These are phyloP conservation scores for Brachyptera putata DNA, from an alignment of 2,888 invertebrate genomes.

Conservation along the genomic window DNA sequence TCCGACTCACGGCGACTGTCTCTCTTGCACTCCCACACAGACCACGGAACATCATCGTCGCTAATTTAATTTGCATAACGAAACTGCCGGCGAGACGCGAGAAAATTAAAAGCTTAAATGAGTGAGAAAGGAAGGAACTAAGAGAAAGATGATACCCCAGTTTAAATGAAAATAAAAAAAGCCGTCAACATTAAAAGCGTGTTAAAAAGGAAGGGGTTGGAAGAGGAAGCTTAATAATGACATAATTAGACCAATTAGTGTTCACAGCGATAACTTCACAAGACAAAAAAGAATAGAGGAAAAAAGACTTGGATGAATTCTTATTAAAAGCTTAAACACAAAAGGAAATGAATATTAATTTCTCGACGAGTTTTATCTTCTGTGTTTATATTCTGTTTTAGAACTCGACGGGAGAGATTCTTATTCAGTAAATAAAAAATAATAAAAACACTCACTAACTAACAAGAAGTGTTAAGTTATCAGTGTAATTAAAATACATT, in stretches of 20 bases:
- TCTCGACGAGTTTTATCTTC: too few relatives aligned
- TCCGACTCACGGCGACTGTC: neutral
- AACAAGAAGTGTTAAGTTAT: too few relatives aligned
- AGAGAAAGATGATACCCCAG: conserved; percentile 14
- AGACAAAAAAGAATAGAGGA: conserved; percentile 20
- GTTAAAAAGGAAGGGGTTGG: conserved; percentile 25
- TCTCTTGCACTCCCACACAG: conserved; percentile 4
- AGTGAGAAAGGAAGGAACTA: conserved; percentile 21
- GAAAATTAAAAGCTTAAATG: conserved; percentile 32
- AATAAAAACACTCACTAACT: too few relatives aligned
- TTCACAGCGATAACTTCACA: too few relatives aligned
- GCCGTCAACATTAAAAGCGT: conserved; percentile 8
- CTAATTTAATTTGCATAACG: conserved; percentile 34
- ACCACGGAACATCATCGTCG: conserved; percentile 29
- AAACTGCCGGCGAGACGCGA: conserved; percentile 25
- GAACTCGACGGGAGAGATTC: too few relatives aligned
- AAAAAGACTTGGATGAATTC: conserved; percentile 14
- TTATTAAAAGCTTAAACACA: neutral
- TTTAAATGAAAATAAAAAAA: neutral
- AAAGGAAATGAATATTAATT: conserved; percentile 30
- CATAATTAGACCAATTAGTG: conserved; percentile 30
- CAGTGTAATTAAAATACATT: too few relatives aligned
- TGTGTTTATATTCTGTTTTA: too few relatives aligned
- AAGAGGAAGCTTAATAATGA: conserved; percentile 21
- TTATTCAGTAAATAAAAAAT: too few relatives aligned